phyloP scores from a whole-genome alignment of 2,888 invertebrate species.

The Diplolepis rosae region DNA sequence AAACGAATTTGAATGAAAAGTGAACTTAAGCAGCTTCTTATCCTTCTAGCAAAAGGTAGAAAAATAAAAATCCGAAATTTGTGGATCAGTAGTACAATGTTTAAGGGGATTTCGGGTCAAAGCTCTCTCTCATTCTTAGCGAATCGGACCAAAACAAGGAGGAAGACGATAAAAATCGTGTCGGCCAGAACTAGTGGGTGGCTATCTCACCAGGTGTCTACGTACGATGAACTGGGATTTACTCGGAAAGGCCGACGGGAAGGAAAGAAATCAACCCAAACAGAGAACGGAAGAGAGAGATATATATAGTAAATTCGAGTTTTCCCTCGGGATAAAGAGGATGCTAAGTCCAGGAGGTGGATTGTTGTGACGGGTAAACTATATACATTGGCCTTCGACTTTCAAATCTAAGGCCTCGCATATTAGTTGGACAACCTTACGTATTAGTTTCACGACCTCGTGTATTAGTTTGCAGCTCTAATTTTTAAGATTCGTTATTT shows the following conservation, averaged over 20 bases:
- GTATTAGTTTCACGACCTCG: no score
- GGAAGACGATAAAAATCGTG: slow-evolving; percentile 59
- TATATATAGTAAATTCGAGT: slow-evolving; percentile 40
- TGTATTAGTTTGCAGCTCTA: no score
- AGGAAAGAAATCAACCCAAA: slow-evolving; percentile 6
- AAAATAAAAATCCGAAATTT: slow-evolving; percentile 25
- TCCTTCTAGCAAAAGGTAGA: not conserved
- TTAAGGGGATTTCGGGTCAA: slow-evolving; percentile 18
- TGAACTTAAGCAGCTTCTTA: not conserved
- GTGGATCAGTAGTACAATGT: slow-evolving; percentile 30
- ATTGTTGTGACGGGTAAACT: slow-evolving; percentile 68
- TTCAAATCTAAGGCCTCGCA: no score
- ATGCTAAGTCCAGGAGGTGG: slow-evolving; percentile 39
- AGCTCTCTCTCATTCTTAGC: slow-evolving; percentile 46
- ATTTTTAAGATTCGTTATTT: no score
- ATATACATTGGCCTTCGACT: slow-evolving; percentile 60
- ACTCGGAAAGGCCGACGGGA: slow-evolving; percentile 44
- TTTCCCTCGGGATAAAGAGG: slow-evolving; percentile 44
- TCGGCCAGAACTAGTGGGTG: slow-evolving; percentile 38
- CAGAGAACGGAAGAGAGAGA: slow-evolving; percentile 3
- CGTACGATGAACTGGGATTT: slow-evolving; percentile 56
- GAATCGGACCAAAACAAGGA: slow-evolving; percentile 56
- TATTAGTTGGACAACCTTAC: no score
- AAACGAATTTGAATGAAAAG: not conserved
- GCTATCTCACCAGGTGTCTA: slow-evolving; percentile 59